Percentiles rank a stretch among this genome's conserved stretches.
Evolutionary conservation across 1,140 invertebrate genomes (phyloP).

Genomic region (Colletes latitarsis): DNA sequence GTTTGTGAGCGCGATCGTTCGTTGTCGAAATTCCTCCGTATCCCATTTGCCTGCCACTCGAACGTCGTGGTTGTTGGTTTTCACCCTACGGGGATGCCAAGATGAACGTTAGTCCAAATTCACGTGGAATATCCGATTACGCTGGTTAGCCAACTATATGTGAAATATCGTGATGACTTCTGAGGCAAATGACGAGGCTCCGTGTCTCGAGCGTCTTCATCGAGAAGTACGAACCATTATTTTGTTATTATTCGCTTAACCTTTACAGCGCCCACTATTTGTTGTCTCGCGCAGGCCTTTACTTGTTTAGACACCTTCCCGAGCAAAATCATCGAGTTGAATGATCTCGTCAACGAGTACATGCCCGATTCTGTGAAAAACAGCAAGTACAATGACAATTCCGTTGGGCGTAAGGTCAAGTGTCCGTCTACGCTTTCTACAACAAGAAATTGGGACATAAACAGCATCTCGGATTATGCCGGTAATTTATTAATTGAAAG

Average conservation of each 20-base stretch:
- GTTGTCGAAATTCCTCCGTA: slow-evolving; percentile 28
- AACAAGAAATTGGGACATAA: slow-evolving; percentile 51
- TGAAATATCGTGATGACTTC: slow-evolving; percentile 19
- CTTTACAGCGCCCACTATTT: neutral
- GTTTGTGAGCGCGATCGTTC: slow-evolving; percentile 19
- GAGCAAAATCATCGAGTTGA: slow-evolving; percentile 70
- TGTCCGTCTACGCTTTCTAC: slow-evolving; percentile 54
- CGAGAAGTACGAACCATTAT: slow-evolving; percentile 30
- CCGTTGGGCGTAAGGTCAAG: slow-evolving; percentile 41
- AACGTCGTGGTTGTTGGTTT: slow-evolving; percentile 24
- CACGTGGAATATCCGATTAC: slow-evolving; percentile 26
- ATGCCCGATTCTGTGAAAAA: slow-evolving; percentile 64
- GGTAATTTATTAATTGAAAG: slow-evolving; percentile 36
- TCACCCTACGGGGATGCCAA: slow-evolving; percentile 25
- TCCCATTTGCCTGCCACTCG: neutral
- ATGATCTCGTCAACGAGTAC: slow-evolving; percentile 69
- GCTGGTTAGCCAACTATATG: slow-evolving; percentile 1
- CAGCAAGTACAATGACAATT: slow-evolving; percentile 33
- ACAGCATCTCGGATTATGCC: slow-evolving; percentile 49
- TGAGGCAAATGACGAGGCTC: slow-evolving; percentile 12
- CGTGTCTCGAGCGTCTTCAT: slow-evolving; percentile 44
- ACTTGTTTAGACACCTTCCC: slow-evolving; percentile 71
- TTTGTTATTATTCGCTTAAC: slow-evolving; percentile 16
- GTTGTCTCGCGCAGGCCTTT: slow-evolving; percentile 58
- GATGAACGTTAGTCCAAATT: slow-evolving; percentile 45